Evolutionary conservation across 2,888 invertebrate species (phyloP), one percentile per base, ranked within the genome.

Genomic region (Flexamia atlantica): DNA sequence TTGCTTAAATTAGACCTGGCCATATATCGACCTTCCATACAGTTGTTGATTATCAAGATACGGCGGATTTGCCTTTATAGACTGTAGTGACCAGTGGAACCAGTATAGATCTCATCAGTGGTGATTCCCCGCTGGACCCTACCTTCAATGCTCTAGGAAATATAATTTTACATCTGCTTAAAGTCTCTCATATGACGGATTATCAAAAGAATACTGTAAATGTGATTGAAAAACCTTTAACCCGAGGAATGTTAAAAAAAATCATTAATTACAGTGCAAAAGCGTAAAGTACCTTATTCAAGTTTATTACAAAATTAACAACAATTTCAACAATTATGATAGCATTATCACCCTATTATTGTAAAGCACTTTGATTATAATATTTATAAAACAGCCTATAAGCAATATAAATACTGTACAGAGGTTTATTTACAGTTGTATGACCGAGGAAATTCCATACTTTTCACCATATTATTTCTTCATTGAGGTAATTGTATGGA

Each of bases 331-430:
- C 64, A 64, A 57, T 9, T 14, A 20, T 28, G 4, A 17, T 28
- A 64, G 30, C 64, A 28, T 30, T 1, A 14, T 64, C 28, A 23
- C 23, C 3, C 30, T 64, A 17, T 64, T 64, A 64, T 28, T 64
- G 64, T 64, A 64, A 64, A 64, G 64, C 30, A 64, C 64, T 30
- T 64, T 28, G 12, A 64, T 64, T 64, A n/a, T n/a, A n/a, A n/a
- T n/a, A 28, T 12, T 64, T 64, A 64, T 64, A 64, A 64, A 64
- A 64, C 64, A 28, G 64, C 64, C 64, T 64, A 64, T 14, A 64
- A 64, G 64, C 64, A 14, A 28, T 64, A 64, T 64, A 64, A 64
- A 64, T 64, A 64, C 64, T 64, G 64, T 64, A 64, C 64, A 64
- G 10, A 28, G 25, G 30, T 64, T 64, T 64, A 64, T 64, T 64